Percentiles rank a stretch among this genome's conserved stretches.
Conservation (phyloP, 2,113 vertebrate genomes). For the Corythaeola cristata region DNA sequence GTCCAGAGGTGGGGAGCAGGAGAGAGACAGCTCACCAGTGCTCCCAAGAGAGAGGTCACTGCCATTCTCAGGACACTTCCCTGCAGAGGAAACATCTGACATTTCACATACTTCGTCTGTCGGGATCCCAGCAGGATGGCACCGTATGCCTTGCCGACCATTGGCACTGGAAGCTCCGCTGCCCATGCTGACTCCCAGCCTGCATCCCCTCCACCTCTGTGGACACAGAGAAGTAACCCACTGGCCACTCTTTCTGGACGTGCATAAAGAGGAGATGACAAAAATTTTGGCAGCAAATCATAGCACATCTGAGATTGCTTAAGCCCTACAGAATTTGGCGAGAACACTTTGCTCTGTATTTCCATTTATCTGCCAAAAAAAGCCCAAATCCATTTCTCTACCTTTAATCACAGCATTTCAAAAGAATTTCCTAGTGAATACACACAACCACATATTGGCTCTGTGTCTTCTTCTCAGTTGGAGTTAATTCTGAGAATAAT, state of each 20-base stretch:
- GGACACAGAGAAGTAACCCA: not conserved
- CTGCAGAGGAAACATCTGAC: not conserved
- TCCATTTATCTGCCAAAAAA: not conserved
- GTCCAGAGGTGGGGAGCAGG: not conserved
- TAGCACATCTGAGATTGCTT: not conserved
- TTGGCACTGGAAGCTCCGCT: not conserved
- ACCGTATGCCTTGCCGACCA: fast-evolving
- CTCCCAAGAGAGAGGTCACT: not conserved
- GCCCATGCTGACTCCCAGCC: not conserved
- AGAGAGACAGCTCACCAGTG: not conserved
- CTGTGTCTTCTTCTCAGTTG: not conserved
- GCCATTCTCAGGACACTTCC: not conserved
- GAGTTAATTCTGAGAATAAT: constrained; percentile 46
- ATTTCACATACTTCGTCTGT: fast-evolving
- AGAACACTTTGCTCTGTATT: not conserved
- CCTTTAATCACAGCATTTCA: constrained; percentile 17
- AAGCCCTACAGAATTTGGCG: not conserved
- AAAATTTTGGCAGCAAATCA: not conserved
- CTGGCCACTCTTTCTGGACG: not conserved
- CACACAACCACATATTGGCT: not conserved
- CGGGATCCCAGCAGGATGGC: fast-evolving
- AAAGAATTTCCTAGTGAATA: constrained; percentile 16
- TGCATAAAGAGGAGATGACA: not conserved
- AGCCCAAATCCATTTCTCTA: not conserved
- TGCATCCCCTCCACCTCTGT: not conserved